Evolutionary conservation across 2,113 vertebrate genomes (phyloP).

Genomic region (Oryzias woworae): DNA sequence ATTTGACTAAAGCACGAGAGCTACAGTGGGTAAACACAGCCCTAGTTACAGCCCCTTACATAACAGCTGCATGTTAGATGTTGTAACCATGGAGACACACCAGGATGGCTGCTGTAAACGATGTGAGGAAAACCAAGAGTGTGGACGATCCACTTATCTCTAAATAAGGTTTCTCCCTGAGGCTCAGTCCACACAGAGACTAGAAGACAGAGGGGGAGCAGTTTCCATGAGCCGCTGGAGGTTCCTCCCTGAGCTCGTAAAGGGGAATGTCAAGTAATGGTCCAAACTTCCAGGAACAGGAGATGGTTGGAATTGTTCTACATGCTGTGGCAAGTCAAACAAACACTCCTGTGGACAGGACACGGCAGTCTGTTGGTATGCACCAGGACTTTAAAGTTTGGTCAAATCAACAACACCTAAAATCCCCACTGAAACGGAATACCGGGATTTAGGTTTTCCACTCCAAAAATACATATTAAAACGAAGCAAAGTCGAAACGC

Average conservation of each 20-base stretch:
- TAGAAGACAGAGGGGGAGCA: conserved; percentile 35
- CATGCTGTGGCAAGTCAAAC: conserved; percentile 5
- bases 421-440: no score
- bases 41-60: conserved; percentile 37
- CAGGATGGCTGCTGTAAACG: conserved; percentile 18
- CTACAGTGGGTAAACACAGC: conserved; percentile 26
- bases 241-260: conserved; percentile 34
- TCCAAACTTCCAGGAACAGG: conserved; percentile 52
- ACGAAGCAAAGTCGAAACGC: no score
- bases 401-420: no score
- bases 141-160: conserved; percentile 2
- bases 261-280: conserved; percentile 1
- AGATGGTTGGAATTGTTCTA: conserved; percentile 6
- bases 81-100: conserved; percentile 58
- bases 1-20: conserved; percentile 12
- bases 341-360: background rate
- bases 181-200: conserved; percentile 15
- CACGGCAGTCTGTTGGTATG: no score
- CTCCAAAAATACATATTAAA: no score
- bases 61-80: conserved; percentile 33
- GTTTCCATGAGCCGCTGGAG: conserved; percentile 43
- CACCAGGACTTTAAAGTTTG: no score
- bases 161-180: conserved; percentile 29
- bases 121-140: conserved; percentile 12
- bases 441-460: no score